These are phyloP conservation scores for Trissolcus basalis DNA, from an alignment of 1,140 invertebrate species.

Conservation along the genomic window DNA sequence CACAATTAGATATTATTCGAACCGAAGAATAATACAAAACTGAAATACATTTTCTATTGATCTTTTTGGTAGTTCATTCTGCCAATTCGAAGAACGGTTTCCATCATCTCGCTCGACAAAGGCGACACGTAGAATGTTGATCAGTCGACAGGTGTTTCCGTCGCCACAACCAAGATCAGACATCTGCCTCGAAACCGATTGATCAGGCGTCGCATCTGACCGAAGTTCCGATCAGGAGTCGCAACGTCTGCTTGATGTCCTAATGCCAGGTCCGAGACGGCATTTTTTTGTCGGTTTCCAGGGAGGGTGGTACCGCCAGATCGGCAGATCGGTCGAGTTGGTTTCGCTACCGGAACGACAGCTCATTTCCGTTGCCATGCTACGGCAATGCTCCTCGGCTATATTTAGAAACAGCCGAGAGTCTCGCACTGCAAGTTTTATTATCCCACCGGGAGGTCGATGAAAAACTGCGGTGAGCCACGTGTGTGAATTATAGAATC, in stretches of 20 bases:
- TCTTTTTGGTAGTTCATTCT: too few relatives aligned
- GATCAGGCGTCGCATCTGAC: not conserved
- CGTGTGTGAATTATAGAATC: conserved; percentile 57
- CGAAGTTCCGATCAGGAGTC: not conserved
- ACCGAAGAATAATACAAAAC: too few relatives aligned
- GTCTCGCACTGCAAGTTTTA: conserved; percentile 53
- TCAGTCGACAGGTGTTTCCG: conserved; percentile 4
- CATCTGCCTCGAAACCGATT: not conserved
- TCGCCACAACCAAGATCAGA: not conserved
- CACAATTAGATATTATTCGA: too few relatives aligned
- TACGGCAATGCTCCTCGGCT: conserved; percentile 20
- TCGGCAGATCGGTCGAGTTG: conserved; percentile 13
- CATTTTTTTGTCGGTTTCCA: conserved; percentile 4
- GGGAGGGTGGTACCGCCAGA: conserved; percentile 11
- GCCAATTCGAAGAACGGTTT: too few relatives aligned
- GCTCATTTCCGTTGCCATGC: conserved; percentile 43
- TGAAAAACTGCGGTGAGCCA: conserved; percentile 47
- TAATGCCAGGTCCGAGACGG: not conserved
- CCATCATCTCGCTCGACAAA: too few relatives aligned
- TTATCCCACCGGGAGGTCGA: conserved; percentile 54
- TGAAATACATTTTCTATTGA: too few relatives aligned
- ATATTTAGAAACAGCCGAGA: conserved; percentile 36
- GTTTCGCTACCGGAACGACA: conserved; percentile 43
- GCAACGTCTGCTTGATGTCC: conserved; percentile 1
- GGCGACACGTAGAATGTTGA: not conserved